phyloP scores from a whole-genome alignment of 1,140 invertebrate genomes.

The Papilio aristodemus region DNA sequence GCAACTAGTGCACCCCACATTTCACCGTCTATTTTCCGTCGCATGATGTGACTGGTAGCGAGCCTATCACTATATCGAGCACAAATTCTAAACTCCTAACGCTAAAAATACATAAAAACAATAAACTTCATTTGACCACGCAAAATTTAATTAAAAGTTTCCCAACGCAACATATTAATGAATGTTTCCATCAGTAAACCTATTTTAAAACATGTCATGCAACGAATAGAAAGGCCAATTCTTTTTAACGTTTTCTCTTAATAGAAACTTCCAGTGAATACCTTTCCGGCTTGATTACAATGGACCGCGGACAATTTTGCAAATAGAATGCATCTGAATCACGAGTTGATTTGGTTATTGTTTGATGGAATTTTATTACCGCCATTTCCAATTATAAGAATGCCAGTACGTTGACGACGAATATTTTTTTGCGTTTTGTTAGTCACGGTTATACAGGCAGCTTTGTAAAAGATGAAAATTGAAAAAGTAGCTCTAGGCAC shows the following conservation, averaged over 20 bases:
- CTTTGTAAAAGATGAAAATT: neutral
- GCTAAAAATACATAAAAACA: too few species aligned
- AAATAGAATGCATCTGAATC: neutral
- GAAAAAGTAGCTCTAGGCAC: neutral
- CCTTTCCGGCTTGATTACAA: conserved; percentile 2
- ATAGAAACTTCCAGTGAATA: conserved; percentile 9
- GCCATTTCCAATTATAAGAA: neutral
- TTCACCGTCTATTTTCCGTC: too few species aligned
- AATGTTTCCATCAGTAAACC: neutral
- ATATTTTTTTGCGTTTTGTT: neutral
- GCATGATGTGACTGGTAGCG: too few species aligned
- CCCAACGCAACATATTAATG: neutral
- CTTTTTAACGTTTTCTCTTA: conserved; percentile 6
- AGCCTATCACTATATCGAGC: too few species aligned
- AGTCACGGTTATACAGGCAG: neutral
- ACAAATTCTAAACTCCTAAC: too few species aligned
- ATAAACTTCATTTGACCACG: neutral
- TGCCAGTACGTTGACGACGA: neutral
- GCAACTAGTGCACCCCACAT: too few species aligned
- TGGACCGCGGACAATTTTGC: neutral
- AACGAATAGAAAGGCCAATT: neutral
- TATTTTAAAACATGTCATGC: neutral
- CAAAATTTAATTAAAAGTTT: neutral
- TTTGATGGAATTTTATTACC: conserved; percentile 11
- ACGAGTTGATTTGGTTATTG: conserved; percentile 4